Conservation (phyloP, 2,113 vertebrate species). For the Perca flavescens region DNA sequence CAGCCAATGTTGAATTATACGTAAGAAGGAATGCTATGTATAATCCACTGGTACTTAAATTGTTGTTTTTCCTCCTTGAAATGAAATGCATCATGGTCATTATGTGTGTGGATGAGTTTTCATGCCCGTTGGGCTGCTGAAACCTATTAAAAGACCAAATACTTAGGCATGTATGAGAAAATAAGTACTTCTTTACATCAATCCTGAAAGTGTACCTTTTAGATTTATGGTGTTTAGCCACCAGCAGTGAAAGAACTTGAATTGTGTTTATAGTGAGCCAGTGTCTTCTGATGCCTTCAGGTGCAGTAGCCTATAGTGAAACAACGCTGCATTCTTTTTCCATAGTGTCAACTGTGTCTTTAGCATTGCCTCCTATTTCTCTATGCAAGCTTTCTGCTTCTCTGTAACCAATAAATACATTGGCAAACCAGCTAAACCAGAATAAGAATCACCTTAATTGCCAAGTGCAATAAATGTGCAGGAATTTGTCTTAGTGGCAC, state of each 20-base stretch:
- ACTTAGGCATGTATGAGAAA: conserved; percentile 36
- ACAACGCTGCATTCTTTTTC: conserved; percentile 59
- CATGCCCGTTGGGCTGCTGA: conserved; percentile 31
- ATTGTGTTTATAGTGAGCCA: conserved; percentile 53
- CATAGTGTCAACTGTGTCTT: conserved; percentile 53
- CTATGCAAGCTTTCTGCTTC: conserved; percentile 26
- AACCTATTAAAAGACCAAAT: conserved; percentile 61
- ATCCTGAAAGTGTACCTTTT: conserved; percentile 36
- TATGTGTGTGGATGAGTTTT: conserved; percentile 38
- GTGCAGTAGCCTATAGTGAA: conserved; percentile 70
- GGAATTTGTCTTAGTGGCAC: conserved; percentile 39
- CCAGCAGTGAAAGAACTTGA: conserved; percentile 47
- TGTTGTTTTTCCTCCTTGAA: conserved; percentile 35
- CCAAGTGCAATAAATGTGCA: conserved; percentile 49
- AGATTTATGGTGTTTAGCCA: conserved; percentile 55
- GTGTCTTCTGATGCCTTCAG: conserved; percentile 62
- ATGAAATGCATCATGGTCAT: conserved; percentile 48
- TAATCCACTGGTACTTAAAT: conserved; percentile 18
- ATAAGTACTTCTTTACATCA: conserved; percentile 33
- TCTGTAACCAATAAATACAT: conserved; percentile 46
- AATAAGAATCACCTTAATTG: conserved; percentile 60
- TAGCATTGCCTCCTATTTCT: conserved; percentile 40
- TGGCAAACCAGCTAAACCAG: conserved; percentile 44
- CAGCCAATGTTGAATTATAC: neutral
- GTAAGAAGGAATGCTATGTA: neutral